Conservation (phyloP, 1,140 invertebrate genomes). For the Rhyzopertha dominica region DNA sequence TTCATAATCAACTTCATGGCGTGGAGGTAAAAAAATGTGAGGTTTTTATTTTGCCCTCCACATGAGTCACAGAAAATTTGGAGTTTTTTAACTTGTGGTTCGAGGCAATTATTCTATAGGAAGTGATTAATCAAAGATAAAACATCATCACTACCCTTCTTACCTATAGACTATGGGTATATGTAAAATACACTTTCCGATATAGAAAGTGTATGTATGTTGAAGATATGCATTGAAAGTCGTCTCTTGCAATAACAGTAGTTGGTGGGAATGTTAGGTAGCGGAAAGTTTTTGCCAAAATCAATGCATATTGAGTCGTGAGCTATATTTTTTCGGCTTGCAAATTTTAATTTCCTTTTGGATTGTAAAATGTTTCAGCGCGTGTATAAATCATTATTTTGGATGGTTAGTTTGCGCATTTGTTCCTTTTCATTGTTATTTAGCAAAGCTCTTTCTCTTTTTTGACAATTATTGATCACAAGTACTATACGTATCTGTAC, state of each 20-base stretch:
- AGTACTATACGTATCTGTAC: slow-evolving; percentile 18
- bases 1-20: slow-evolving; percentile 20
- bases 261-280: slow-evolving; percentile 27
- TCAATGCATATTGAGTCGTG: slow-evolving; percentile 27
- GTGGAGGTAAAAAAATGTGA: slow-evolving; percentile 17
- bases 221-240: slow-evolving; percentile 24
- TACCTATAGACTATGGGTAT: slow-evolving; percentile 21
- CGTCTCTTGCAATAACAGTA: slow-evolving; percentile 31
- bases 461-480: slow-evolving; percentile 19
- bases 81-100: slow-evolving; percentile 18
- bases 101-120: slow-evolving; percentile 21
- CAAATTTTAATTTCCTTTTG: slow-evolving; percentile 16
- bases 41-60: slow-evolving; percentile 37
- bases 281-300: slow-evolving; percentile 25
- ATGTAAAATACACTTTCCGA: slow-evolving; percentile 23
- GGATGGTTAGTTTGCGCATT: no score
- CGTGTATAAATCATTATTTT: slow-evolving; percentile 7
- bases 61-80: slow-evolving; percentile 32
- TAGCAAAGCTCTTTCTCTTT: no score
- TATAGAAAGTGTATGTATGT: slow-evolving; percentile 26
- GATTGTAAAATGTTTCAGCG: slow-evolving; percentile 26
- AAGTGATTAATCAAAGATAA: slow-evolving; percentile 30
- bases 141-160: slow-evolving; percentile 31
- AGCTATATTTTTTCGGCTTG: slow-evolving; percentile 10
- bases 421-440: no score